A percentile compares a stretch with the other conserved stretches of the same genome.
These are phyloP conservation scores for Salvelinus fontinalis DNA, from an alignment of 2,113 vertebrate species.

Conservation along the genomic window DNA sequence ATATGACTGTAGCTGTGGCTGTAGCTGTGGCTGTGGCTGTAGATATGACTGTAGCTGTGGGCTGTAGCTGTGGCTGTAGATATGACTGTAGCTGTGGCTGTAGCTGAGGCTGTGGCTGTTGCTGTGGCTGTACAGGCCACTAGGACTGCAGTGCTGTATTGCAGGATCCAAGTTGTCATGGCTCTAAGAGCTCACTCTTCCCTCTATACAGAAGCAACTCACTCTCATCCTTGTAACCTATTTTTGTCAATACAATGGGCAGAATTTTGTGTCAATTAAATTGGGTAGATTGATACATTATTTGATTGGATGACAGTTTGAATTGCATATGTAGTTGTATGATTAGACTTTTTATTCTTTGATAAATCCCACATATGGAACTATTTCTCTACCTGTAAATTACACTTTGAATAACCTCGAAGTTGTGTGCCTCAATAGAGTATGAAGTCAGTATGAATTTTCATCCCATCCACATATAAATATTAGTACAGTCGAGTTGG, in stretches of 20 bases:
- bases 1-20: too few species aligned
- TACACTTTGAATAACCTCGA: conserved; percentile 44
- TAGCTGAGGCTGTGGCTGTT: too few species aligned
- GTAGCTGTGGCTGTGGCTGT: too few species aligned
- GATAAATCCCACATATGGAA: conserved; percentile 61
- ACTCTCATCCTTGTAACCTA: conserved; percentile 61
- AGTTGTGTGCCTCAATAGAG: conserved; percentile 41
- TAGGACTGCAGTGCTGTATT: conserved; percentile 34
- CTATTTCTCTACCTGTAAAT: conserved; percentile 61
- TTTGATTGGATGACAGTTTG: neutral
- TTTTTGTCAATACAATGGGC: neutral
- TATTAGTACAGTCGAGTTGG: neutral
- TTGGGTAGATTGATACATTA: neutral
- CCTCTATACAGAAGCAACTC: conserved; percentile 48
- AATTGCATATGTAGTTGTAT: conserved; percentile 51
- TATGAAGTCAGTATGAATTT: conserved; percentile 43
- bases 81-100: too few species aligned
- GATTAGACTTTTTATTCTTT: conserved; percentile 43
- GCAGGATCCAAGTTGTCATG: conserved; percentile 47
- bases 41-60: too few species aligned
- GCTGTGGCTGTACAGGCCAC: conserved; percentile 20
- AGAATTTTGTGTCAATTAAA: neutral
- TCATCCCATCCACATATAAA: conserved; percentile 30
- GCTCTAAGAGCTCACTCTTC: conserved; percentile 62
- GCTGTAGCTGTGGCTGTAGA: too few species aligned